These are phyloP conservation scores for Corythoichthys intestinalis DNA, from an alignment of 2,113 vertebrate species.

Conservation along the genomic window DNA sequence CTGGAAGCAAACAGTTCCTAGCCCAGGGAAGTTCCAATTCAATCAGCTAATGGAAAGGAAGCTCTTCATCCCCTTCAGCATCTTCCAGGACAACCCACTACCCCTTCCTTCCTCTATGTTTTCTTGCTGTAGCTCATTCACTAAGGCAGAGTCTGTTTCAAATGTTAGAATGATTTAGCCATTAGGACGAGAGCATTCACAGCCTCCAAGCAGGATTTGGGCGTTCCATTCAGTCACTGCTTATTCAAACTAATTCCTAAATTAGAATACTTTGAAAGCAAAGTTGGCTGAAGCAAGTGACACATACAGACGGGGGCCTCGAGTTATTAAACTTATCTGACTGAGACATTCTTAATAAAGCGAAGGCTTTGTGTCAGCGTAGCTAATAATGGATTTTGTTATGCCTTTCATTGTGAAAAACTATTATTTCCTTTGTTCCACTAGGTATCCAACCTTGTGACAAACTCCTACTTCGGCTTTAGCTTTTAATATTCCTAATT, in stretches of 20 bases:
- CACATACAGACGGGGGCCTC: conserved; percentile 13
- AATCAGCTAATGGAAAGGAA: conserved; percentile 73
- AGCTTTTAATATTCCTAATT: conserved; percentile 36
- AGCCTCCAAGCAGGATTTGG: conserved; percentile 53
- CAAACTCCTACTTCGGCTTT: conserved; percentile 54
- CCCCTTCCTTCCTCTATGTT: conserved; percentile 35
- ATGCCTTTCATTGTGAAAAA: conserved; percentile 27
- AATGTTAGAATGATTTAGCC: conserved; percentile 62
- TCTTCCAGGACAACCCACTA: conserved; percentile 1
- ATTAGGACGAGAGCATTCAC: conserved; percentile 66
- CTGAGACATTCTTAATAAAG: conserved; percentile 38
- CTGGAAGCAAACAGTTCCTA: conserved; percentile 47
- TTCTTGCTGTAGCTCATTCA: conserved; percentile 61
- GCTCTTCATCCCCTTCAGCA: conserved; percentile 32
- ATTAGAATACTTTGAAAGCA: conserved; percentile 34
- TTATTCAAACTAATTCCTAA: conserved; percentile 57
- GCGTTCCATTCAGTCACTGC: conserved; percentile 59
- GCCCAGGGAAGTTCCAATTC: conserved; percentile 57
- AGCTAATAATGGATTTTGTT: conserved; percentile 32
- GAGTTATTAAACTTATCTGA: conserved; percentile 43
- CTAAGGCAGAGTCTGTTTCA: conserved; percentile 42
- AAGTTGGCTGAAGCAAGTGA: conserved; percentile 11
- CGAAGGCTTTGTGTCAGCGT: conserved; percentile 29
- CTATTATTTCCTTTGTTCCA: conserved; percentile 36
- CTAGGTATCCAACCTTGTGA: conserved; percentile 19